Evolutionary conservation across 2,113 vertebrate genomes (phyloP).

Genomic region (Catharus minimus): DNA sequence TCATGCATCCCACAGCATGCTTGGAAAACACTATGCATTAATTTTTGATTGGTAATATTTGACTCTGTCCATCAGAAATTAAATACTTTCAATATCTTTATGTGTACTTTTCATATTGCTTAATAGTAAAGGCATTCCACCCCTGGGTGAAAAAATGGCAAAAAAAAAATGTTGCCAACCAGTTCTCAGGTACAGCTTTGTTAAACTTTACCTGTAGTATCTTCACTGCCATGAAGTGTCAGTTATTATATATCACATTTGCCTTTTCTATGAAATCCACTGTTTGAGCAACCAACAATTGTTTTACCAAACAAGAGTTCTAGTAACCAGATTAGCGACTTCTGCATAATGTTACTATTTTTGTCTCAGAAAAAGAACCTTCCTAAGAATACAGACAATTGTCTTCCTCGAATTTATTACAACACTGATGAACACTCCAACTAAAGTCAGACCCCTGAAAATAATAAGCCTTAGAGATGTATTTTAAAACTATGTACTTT

Average conservation of each 20-base stretch:
- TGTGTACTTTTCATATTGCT: neutral
- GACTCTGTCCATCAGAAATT: neutral
- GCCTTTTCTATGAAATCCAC: neutral
- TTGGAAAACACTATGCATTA: neutral
- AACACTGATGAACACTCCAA: neutral
- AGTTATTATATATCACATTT: neutral
- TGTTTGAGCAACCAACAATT: neutral
- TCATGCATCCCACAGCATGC: neutral
- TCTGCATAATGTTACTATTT: neutral
- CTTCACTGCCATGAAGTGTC: neutral
- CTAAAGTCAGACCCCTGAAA: neutral
- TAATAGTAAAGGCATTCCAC: neutral
- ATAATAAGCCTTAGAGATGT: neutral
- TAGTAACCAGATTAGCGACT: neutral
- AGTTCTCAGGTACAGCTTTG: neutral
- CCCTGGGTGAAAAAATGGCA: rapidly evolving
- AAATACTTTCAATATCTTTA: neutral
- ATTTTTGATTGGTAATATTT: neutral
- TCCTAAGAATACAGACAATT: neutral
- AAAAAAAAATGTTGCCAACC: neutral
- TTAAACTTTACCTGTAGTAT: neutral
- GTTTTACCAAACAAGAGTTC: neutral
- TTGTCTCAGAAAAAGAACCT: neutral
- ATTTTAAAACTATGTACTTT: neutral
- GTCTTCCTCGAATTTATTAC: neutral